Evolutionary conservation across 2,888 invertebrate genomes (phyloP).

Genomic region (Mechanitis mazaeus): DNA sequence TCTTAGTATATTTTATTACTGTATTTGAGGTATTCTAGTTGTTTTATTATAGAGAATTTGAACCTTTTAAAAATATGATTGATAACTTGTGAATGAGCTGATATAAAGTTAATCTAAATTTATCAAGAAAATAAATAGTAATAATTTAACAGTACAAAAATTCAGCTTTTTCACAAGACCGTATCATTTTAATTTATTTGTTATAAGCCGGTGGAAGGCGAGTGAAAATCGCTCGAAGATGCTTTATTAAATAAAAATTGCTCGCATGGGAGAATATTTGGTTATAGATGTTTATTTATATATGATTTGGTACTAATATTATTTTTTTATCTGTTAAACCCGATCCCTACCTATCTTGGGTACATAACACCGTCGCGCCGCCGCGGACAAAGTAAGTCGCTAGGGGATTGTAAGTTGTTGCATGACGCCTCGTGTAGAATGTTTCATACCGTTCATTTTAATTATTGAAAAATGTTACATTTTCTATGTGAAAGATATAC

Average conservation of each 20-base stretch:
- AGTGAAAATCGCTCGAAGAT: neutral
- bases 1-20: no score
- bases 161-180: neutral
- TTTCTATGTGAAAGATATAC: neutral
- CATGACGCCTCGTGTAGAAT: conserved; percentile 43
- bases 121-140: no score
- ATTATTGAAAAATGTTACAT: neutral
- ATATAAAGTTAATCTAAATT: no score
- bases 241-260: neutral
- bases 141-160: neutral
- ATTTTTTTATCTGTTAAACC: conserved; percentile 68
- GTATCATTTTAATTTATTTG: neutral
- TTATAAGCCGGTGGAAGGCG: neutral
- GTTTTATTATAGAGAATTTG: no score
- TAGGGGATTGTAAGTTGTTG: conserved; percentile 45
- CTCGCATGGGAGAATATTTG: conserved; percentile 10
- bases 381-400: conserved; percentile 66
- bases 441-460: conserved; percentile 12
- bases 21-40: no score
- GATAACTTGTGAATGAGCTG: no score
- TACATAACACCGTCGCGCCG: conserved; percentile 54
- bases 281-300: conserved; percentile 16
- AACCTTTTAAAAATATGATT: no score
- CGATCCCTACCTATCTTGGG: conserved; percentile 69
- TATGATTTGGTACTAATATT: conserved; percentile 64